A percentile compares a stretch with the other conserved stretches of the same genome.
Evolutionary conservation across 2,888 invertebrate species (phyloP).

Genomic region (Agrotis exclamationis): DNA sequence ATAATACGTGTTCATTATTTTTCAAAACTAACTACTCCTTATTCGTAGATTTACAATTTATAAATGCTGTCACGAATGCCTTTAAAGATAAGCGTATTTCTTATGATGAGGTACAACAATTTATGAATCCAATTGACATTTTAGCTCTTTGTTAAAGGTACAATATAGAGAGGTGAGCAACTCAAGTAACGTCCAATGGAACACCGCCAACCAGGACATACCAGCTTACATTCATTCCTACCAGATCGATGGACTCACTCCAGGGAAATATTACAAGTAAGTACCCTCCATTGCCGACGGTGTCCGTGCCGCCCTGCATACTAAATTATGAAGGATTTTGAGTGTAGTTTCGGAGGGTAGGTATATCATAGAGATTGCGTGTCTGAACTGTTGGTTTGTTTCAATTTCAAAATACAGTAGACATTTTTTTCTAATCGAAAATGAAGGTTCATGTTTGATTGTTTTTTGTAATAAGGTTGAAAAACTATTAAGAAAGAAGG

Average conservation of each 20-base stretch:
- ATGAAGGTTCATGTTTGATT: too few species aligned
- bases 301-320: constrained; percentile 17
- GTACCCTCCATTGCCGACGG: constrained; percentile 58
- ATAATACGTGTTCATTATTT: too few species aligned
- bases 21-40: too few species aligned
- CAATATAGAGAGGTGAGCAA: constrained; percentile 86
- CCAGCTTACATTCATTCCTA: constrained; percentile 94
- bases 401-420: not conserved
- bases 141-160: constrained; percentile 73
- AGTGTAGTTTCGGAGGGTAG: not conserved
- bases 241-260: constrained; percentile 94
- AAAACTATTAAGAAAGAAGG: too few species aligned
- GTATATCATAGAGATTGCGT: not conserved
- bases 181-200: constrained; percentile 91
- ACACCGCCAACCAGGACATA: constrained; percentile 96
- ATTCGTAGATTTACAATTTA: too few species aligned
- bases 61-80: too few species aligned
- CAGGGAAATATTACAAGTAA: constrained; percentile 94
- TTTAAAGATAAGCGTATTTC: too few species aligned
- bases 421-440: too few species aligned
- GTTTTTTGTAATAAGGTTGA: too few species aligned
- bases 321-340: constrained; percentile 5
- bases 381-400: not conserved
- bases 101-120: too few species aligned
- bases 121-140: too few species aligned